phyloP scores from a whole-genome alignment of 2,888 invertebrate species.

The Agonum fuliginosum region DNA sequence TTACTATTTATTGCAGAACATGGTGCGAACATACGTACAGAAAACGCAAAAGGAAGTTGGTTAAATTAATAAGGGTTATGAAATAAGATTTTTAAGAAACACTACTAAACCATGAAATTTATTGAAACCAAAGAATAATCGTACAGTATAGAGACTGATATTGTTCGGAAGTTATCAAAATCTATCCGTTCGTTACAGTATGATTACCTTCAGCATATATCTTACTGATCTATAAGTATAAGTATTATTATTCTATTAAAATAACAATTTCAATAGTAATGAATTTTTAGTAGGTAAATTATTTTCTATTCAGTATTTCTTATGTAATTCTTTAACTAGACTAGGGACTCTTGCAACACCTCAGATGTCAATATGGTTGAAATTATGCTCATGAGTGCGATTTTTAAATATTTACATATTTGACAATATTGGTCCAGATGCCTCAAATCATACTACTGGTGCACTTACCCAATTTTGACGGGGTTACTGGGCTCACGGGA shows the following conservation, averaged over 20 bases:
- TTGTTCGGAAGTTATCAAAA: conserved; percentile 48
- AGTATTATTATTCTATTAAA: conserved; percentile 9
- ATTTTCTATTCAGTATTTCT: conserved; percentile 21
- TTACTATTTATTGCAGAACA: too few species aligned
- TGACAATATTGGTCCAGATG: conserved; percentile 15
- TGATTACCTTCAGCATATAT: conserved; percentile 33
- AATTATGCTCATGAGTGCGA: background rate
- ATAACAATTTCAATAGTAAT: conserved; percentile 6
- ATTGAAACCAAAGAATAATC: conserved; percentile 34
- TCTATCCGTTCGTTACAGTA: conserved; percentile 36
- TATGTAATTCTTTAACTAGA: conserved; percentile 2
- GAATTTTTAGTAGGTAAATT: conserved; percentile 21
- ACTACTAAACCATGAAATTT: conserved; percentile 37
- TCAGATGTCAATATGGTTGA: conserved; percentile 11
- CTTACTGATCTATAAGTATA: conserved; percentile 31
- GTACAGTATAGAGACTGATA: conserved; percentile 16
- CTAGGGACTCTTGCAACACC: background rate
- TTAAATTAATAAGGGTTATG: conserved; percentile 1
- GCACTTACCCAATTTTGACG: conserved; percentile 20
- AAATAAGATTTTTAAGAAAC: conserved; percentile 32
- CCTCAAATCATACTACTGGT: conserved; percentile 26
- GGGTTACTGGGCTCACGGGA: conserved; percentile 25
- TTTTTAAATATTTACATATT: conserved; percentile 22
- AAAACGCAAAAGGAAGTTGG: background rate
- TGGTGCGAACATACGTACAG: background rate